Conservation (phyloP, 2,888 invertebrate genomes). For the Agrotis puta region DNA sequence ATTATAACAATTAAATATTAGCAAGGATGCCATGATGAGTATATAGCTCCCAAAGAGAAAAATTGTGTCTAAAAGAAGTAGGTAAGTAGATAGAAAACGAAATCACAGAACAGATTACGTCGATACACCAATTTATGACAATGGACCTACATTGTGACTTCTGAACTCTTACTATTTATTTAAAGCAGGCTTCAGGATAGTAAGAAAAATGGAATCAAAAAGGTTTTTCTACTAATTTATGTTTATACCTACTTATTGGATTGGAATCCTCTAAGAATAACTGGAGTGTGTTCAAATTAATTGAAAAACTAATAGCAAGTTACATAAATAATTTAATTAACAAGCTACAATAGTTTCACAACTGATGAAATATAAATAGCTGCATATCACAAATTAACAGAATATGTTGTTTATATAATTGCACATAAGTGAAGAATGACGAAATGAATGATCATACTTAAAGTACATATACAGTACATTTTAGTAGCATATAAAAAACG, state of each 20-base stretch:
- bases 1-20: constrained; percentile 38
- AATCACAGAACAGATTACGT: constrained; percentile 63
- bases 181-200: constrained; percentile 33
- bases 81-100: constrained; percentile 53
- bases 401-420: constrained; percentile 28
- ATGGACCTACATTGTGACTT: constrained; percentile 57
- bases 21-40: constrained; percentile 29
- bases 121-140: constrained; percentile 49
- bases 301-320: constrained; percentile 54
- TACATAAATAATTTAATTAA: constrained; percentile 59
- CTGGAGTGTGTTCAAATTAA: constrained; percentile 28
- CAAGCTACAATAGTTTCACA: constrained; percentile 58
- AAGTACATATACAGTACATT: constrained; percentile 15
- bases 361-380: constrained; percentile 53
- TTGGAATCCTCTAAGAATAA: constrained; percentile 9
- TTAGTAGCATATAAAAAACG: no score
- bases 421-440: constrained; percentile 27
- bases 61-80: constrained; percentile 55
- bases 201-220: constrained; percentile 9
- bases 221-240: no score
- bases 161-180: constrained; percentile 24
- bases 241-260: not conserved
- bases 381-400: constrained; percentile 17
- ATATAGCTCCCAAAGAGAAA: constrained; percentile 50
- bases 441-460: constrained; percentile 6